Conservation (phyloP, 23 tunicate species). For the Corella eumyota region DNA sequence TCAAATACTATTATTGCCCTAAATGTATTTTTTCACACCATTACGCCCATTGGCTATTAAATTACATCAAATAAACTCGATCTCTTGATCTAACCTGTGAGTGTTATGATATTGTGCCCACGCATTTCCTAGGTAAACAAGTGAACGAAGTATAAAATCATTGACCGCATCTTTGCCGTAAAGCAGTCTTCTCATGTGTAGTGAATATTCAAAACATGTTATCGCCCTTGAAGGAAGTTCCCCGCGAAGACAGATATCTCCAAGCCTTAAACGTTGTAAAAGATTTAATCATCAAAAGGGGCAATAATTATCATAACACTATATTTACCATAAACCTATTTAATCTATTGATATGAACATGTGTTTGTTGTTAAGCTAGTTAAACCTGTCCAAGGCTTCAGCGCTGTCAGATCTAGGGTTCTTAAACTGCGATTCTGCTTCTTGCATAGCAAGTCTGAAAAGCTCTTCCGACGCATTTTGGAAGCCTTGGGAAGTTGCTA, state of each 20-base stretch:
- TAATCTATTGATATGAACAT: too few relatives aligned
- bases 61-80: too few relatives aligned
- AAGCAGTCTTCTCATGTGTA: constrained; percentile 60
- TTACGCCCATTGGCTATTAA: too few relatives aligned
- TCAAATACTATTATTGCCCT: constrained; percentile 79
- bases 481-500: constrained; percentile 31
- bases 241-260: constrained; percentile 31
- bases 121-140: constrained; percentile 50
- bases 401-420: constrained; percentile 86
- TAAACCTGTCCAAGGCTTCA: constrained; percentile 77
- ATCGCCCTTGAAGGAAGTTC: constrained; percentile 50
- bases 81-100: constrained; percentile 81
- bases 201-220: constrained; percentile 78
- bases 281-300: constrained; percentile 1
- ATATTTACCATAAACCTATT: too few relatives aligned
- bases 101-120: constrained; percentile 50
- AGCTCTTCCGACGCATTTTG: constrained; percentile 36
- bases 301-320: too few relatives aligned
- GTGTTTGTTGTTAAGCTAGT: too few relatives aligned
- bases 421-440: constrained; percentile 25
- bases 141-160: constrained; percentile 40
- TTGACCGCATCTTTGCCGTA: constrained; percentile 56
- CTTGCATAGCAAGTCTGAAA: constrained; percentile 41
- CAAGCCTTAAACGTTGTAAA: constrained; percentile 27
- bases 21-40: too few relatives aligned